Conservation (phyloP, 2,888 invertebrate species). For the Salpingus planirostris region DNA sequence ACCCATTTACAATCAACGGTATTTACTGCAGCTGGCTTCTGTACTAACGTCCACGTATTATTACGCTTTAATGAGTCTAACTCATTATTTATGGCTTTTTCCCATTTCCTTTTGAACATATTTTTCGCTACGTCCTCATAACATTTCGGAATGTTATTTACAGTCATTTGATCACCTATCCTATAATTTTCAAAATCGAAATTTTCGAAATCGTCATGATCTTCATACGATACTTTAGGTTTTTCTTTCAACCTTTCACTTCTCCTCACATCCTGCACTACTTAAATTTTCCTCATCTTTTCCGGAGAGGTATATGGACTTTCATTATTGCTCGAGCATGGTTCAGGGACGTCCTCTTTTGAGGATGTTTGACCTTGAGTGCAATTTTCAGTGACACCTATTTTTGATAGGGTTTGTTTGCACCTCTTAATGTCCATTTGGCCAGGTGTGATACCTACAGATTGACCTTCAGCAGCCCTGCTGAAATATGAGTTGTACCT, state of each 20-base stretch:
- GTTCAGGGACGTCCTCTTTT: conserved; percentile 2
- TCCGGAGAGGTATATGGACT: neutral
- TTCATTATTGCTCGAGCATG: neutral
- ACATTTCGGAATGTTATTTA: neutral
- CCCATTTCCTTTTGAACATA: no score
- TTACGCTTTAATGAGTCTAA: no score
- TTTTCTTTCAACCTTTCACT: conserved; percentile 2
- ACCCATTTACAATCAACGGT: no score
- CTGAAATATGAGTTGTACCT: neutral
- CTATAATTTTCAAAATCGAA: neutral
- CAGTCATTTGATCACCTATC: neutral
- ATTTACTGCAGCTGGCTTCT: no score
- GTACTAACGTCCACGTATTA: no score
- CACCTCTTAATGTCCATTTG: conserved; percentile 1
- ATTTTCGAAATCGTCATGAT: conserved; percentile 2
- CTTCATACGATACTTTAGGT: neutral
- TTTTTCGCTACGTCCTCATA: conserved; percentile 16
- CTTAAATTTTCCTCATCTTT: neutral
- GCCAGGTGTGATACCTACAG: conserved; percentile 1
- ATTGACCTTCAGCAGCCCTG: neutral
- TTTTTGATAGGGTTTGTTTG: conserved; percentile 1
- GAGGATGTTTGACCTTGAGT: conserved; percentile 3
- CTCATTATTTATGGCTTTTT: no score
- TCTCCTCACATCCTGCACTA: conserved; percentile 2
- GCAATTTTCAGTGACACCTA: conserved; percentile 3